Conservation (phyloP, 2,797 vertebrate species). For the Gymnoscopelus microlampas region DNA sequence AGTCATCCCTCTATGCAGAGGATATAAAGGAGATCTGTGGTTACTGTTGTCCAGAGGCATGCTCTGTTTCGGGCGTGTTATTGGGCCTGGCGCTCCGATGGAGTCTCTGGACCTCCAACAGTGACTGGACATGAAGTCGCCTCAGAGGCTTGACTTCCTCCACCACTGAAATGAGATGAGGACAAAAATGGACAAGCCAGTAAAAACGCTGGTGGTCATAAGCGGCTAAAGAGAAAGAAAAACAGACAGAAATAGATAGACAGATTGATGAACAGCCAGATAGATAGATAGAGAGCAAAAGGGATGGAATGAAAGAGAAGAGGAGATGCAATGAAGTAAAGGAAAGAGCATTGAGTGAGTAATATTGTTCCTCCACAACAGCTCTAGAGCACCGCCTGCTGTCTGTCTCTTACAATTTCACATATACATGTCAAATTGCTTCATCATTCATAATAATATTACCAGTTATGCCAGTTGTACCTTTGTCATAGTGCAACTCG, state of each 20-base stretch:
- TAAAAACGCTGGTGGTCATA: background rate
- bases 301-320: background rate
- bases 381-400: constrained; percentile 63
- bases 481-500: constrained; percentile 80
- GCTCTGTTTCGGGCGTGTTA: background rate
- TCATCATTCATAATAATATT: background rate
- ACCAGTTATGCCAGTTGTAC: constrained; percentile 35
- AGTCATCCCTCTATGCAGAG: no score
- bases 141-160: constrained; percentile 80
- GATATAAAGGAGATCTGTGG: background rate
- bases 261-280: background rate
- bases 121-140: constrained; percentile 75
- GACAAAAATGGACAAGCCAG: background rate
- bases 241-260: background rate
- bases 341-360: background rate
- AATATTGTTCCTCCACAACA: background rate
- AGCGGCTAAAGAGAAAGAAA: background rate
- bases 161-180: constrained; percentile 66
- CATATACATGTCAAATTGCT: background rate
- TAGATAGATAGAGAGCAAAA: background rate
- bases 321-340: background rate
- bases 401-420: constrained; percentile 8
- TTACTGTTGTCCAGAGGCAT: constrained; percentile 35
- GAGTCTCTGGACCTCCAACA: constrained; percentile 72
- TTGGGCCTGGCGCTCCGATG: constrained; percentile 17